Percentiles rank a stretch among this genome's conserved stretches.
Evolutionary conservation across 2,888 invertebrate species (phyloP).

Genomic region (Perizoma affinitatum): DNA sequence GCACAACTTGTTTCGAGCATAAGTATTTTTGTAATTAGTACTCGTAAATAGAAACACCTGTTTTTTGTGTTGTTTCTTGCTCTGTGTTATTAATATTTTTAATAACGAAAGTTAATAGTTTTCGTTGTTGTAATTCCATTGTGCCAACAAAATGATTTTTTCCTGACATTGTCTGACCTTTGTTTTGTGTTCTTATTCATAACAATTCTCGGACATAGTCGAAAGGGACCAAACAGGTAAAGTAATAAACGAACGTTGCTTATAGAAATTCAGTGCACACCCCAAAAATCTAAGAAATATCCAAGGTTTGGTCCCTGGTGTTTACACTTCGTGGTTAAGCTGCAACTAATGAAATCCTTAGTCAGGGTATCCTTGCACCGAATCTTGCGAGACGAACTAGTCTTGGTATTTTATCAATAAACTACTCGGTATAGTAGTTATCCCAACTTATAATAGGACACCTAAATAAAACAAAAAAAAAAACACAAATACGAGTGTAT

Average conservation of each 20-base stretch:
- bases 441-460: neutral
- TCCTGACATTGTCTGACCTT: no score
- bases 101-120: no score
- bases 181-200: constrained; percentile 3
- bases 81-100: no score
- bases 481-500: no score
- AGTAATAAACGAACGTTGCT: constrained; percentile 43
- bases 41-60: no score
- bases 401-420: constrained; percentile 52
- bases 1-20: no score
- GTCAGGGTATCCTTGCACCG: constrained; percentile 77
- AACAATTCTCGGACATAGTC: constrained; percentile 11
- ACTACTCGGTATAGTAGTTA: neutral
- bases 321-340: constrained; percentile 80
- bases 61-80: no score
- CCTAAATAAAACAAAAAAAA: no score
- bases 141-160: no score
- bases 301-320: constrained; percentile 76
- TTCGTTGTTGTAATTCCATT: no score
- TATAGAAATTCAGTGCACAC: constrained; percentile 71
- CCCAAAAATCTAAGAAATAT: constrained; percentile 71
- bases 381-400: constrained; percentile 47
- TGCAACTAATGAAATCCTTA: constrained; percentile 84
- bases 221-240: constrained; percentile 32
- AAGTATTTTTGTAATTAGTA: no score